Percentiles rank a stretch among this genome's conserved stretches.
These are phyloP conservation scores for Hydrotaea cyrtoneurina DNA, from an alignment of 2,888 invertebrate species.

Conservation along the genomic window DNA sequence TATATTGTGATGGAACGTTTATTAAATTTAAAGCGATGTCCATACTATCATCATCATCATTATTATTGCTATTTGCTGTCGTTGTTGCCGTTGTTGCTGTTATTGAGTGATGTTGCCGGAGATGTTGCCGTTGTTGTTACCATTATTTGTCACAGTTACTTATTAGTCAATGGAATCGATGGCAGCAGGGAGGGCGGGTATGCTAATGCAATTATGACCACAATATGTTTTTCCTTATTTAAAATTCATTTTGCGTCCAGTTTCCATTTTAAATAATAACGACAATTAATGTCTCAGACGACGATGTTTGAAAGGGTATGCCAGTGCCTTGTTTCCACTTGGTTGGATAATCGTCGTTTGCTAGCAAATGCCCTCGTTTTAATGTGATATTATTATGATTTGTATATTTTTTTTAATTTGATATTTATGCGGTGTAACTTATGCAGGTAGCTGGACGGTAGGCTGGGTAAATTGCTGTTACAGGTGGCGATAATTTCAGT, in stretches of 20 bases:
- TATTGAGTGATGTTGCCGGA: conserved; percentile 10
- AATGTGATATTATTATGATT: too few relatives aligned
- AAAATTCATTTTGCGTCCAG: conserved; percentile 41
- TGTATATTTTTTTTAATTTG: too few relatives aligned
- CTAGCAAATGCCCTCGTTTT: too few relatives aligned
- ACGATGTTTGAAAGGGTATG: too few relatives aligned
- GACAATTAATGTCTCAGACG: neutral
- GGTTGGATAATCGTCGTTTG: too few relatives aligned
- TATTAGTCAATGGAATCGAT: conserved; percentile 40
- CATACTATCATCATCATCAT: conserved; percentile 57
- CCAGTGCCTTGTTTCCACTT: too few relatives aligned
- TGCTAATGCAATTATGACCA: conserved; percentile 13
- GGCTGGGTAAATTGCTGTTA: too few relatives aligned
- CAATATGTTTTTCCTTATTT: neutral
- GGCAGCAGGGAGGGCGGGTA: neutral
- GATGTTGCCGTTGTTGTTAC: conserved; percentile 30
- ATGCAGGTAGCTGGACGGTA: too few relatives aligned
- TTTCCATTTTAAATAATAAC: conserved; percentile 37
- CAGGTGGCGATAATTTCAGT: too few relatives aligned
- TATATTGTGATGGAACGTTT: conserved; percentile 60
- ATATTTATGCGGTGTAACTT: too few relatives aligned
- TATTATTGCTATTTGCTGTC: conserved; percentile 30
- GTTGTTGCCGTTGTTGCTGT: neutral
- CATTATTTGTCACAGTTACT: conserved; percentile 57
- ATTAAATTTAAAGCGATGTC: conserved; percentile 64